Conservation (phyloP, 2,888 invertebrate genomes). For the Pseudococcus jackbeardsleyi region DNA sequence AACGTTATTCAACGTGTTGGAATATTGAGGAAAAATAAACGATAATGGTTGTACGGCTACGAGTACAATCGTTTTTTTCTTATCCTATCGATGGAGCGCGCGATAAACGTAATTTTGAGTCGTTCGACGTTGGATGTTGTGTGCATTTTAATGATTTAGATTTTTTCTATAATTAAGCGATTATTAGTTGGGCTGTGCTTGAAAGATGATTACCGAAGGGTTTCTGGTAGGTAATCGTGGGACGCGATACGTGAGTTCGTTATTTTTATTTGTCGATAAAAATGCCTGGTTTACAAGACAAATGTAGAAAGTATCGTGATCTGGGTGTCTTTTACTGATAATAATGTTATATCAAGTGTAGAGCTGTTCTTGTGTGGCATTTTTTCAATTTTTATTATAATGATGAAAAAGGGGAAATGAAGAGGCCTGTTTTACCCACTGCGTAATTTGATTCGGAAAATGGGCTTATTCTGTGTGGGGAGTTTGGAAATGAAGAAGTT, state of each 20-base stretch:
- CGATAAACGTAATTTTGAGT: conserved; percentile 13
- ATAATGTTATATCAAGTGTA: background rate
- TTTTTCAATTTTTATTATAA: background rate
- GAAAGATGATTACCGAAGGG: background rate
- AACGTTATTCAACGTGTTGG: background rate
- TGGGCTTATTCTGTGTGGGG: too few relatives aligned
- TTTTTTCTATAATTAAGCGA: conserved; percentile 38
- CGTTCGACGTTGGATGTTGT: background rate
- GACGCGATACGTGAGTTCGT: background rate
- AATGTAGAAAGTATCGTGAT: background rate
- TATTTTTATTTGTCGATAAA: conserved; percentile 45
- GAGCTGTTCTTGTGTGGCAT: background rate
- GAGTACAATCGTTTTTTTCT: background rate
- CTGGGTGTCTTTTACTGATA: conserved; percentile 6
- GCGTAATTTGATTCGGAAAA: too few relatives aligned
- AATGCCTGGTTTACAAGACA: background rate
- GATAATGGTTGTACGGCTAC: background rate
- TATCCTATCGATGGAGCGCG: background rate
- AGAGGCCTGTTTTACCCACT: background rate
- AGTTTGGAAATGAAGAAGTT: too few relatives aligned
- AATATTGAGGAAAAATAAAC: background rate
- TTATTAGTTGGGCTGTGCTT: conserved; percentile 34
- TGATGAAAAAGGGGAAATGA: background rate
- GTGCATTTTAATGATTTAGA: conserved; percentile 28
- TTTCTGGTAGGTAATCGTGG: background rate